phyloP scores from a whole-genome alignment of 2,797 vertebrate genomes.

The Hybognathus amarus region DNA sequence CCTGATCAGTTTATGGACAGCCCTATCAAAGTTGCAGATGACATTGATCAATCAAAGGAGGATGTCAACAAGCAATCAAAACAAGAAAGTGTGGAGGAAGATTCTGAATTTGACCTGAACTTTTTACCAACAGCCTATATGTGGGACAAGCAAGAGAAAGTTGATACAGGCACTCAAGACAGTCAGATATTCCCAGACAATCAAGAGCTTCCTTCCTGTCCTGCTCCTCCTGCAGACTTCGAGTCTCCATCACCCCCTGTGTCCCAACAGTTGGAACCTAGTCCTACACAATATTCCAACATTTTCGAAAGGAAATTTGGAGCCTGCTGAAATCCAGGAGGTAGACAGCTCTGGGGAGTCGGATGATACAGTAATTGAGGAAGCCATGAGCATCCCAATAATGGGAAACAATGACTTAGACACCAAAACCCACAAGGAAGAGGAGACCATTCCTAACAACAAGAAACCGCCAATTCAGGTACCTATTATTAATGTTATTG shows the following conservation, averaged over 20 bases:
- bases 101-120: constrained; percentile 77
- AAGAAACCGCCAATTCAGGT: constrained; percentile 76
- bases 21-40: constrained; percentile 61
- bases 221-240: constrained; percentile 68
- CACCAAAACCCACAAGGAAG: constrained; percentile 53
- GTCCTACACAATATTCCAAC: constrained; percentile 53
- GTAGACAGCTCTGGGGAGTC: constrained; percentile 90
- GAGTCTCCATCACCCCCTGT: constrained; percentile 48
- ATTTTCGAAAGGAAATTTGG: constrained; percentile 62
- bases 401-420: constrained; percentile 42
- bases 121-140: constrained; percentile 82
- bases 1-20: constrained; percentile 78
- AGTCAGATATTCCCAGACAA: constrained; percentile 46
- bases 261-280: constrained; percentile 18
- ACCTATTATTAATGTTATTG: constrained; percentile 84
- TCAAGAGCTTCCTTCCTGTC: constrained; percentile 56
- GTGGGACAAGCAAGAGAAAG: constrained; percentile 77
- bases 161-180: constrained; percentile 47
- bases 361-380: constrained; percentile 89
- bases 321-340: constrained; percentile 73
- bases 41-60: constrained; percentile 40
- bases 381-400: constrained; percentile 58
- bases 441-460: constrained; percentile 51
- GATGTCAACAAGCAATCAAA: constrained; percentile 62
- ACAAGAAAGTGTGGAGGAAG: constrained; percentile 69